phyloP scores from a whole-genome alignment of 2,888 invertebrate species.

The Melanchra persicariae region DNA sequence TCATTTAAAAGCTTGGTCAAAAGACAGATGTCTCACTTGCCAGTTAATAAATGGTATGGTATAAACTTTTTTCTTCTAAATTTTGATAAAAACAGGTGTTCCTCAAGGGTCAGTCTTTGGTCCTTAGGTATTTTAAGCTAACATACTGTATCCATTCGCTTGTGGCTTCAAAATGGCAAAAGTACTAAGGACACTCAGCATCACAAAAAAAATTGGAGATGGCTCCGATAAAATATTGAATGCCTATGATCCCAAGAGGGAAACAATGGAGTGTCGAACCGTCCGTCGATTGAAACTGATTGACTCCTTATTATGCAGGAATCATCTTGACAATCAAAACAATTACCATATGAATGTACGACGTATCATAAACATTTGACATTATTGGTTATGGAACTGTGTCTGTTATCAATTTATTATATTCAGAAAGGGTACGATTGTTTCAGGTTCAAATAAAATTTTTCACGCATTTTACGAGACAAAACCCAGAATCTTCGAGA shows the following conservation, averaged over 20 bases:
- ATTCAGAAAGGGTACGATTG: slow-evolving; percentile 28
- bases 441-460: slow-evolving; percentile 23
- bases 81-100: neutral
- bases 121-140: neutral
- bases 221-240: neutral
- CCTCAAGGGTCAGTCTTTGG: neutral
- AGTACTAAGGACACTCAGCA: neutral
- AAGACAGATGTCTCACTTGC: neutral
- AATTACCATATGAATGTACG: slow-evolving; percentile 22
- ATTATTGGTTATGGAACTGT: slow-evolving; percentile 8
- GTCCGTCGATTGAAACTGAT: slow-evolving; percentile 27
- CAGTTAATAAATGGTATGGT: neutral
- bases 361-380: slow-evolving; percentile 26
- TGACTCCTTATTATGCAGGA: slow-evolving; percentile 17
- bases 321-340: slow-evolving; percentile 36
- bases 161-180: neutral
- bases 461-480: slow-evolving; percentile 44
- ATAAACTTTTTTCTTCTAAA: neutral
- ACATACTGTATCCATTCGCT: neutral
- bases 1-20: neutral
- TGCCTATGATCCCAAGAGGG: slow-evolving; percentile 1
- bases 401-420: slow-evolving; percentile 3
- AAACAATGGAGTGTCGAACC: slow-evolving; percentile 13
- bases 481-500: slow-evolving; percentile 57
- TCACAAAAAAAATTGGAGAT: neutral